These are phyloP conservation scores for Neoaliturus tenellus DNA, from an alignment of 2,888 invertebrate species.

Conservation along the genomic window DNA sequence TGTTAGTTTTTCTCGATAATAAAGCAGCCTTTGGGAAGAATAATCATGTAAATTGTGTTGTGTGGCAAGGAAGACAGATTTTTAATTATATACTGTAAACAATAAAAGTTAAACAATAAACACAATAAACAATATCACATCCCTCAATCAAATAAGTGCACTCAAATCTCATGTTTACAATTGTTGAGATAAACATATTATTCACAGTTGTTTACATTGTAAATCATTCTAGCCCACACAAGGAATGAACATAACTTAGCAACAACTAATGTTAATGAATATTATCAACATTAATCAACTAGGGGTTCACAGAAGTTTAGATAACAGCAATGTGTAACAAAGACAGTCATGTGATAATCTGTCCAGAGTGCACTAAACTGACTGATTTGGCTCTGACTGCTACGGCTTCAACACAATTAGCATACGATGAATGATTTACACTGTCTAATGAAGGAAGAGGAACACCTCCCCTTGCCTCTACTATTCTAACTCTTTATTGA, in stretches of 20 bases:
- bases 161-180: no score
- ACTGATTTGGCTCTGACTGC: neutral
- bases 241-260: neutral
- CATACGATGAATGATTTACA: constrained; percentile 7
- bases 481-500: no score
- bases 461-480: neutral
- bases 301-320: neutral
- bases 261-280: neutral
- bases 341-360: neutral
- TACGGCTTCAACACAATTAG: neutral
- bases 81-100: no score
- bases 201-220: neutral
- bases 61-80: no score
- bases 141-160: no score
- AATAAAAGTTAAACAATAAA: no score
- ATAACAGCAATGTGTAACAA: neutral
- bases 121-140: no score
- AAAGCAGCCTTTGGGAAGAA: no score
- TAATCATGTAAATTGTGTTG: no score
- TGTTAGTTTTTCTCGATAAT: no score
- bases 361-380: constrained; percentile 28
- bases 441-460: neutral
- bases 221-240: neutral
- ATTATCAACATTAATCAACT: neutral
- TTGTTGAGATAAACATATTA: neutral